These are phyloP conservation scores for Sinocyclocheilus anophthalmus DNA, from an alignment of 2,113 vertebrate species.

Conservation along the genomic window DNA sequence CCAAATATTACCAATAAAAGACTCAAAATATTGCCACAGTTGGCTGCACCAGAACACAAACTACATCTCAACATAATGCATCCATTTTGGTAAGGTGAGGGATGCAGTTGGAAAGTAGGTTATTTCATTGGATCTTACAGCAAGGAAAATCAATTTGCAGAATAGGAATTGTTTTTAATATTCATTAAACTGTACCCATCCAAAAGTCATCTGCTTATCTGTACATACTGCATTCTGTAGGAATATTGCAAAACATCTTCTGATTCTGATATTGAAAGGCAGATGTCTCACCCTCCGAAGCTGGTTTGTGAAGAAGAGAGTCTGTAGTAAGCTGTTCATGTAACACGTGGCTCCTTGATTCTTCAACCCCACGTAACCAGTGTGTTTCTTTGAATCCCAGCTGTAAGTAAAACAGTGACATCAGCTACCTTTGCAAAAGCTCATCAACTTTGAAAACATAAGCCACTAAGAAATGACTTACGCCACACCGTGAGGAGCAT, in stretches of 20 bases:
- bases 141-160: not conserved
- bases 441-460: not conserved
- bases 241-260: not conserved
- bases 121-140: constrained; percentile 3
- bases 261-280: not conserved
- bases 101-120: not conserved
- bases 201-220: not conserved
- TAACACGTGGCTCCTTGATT: constrained; percentile 99
- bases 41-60: not conserved
- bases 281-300: constrained; percentile 85
- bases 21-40: not conserved
- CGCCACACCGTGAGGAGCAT: constrained; percentile 98
- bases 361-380: constrained; percentile 97
- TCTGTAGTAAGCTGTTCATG: constrained; percentile 99
- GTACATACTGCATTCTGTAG: not conserved
- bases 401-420: constrained; percentile 63
- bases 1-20: not conserved
- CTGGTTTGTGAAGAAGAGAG: constrained; percentile 98
- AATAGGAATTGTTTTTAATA: not conserved
- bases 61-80: not conserved
- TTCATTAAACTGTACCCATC: not conserved
- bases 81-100: not conserved
- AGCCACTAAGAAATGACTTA: constrained; percentile 72
- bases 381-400: constrained; percentile 99
- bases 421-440: not conserved